Evolutionary conservation across 2,888 invertebrate genomes (phyloP), one percentile per base, ranked within the genome.

Genomic region (Halocaridina rubra): DNA sequence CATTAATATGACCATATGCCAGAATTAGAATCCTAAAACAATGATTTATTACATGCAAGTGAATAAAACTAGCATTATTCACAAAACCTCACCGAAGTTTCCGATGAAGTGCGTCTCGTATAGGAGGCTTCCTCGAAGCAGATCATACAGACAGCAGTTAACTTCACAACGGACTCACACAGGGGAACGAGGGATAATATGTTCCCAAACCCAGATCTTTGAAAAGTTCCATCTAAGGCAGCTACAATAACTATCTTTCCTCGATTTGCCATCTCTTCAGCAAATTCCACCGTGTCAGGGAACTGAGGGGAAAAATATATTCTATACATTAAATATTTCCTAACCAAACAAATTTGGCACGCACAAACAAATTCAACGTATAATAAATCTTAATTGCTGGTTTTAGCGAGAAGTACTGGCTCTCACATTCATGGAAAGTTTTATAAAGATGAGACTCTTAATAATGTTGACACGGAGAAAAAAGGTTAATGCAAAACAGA

Each of bases 161-260:
- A 89, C 89, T 93, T 93, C 69, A 92, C 90, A 5, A 93, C 92
- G 89, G 90, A 91, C 89, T 93, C 93, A 4, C 93, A 92, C 53
- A 92, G 88, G 5, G 93, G 93, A 8, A 93, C 92, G 69, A 93
- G 89, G 57, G 91, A 90, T 29, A 93, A 89, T 64, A 93, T 92
- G 80, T 91, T 90, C 22, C 92, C 90, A 88, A 91, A 91, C 5
- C 90, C 90, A 53, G 91, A 90, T 89, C 93, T 90, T 89, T 92
- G 92, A 89, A 91, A 93, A 3, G 93, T 93, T 16, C 92, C 93
- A 90, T 93, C 93, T 57, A 93, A 89, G 1, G 93, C 93, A 57
- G 93, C 93, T 2, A 93, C 92, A 57, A 93, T 92, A 1, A 93
- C 92, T n/a, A 92, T 92, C 90, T 93, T 93, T 0, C 93, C 93